Base-by-base conservation (phyloP, 2,113 vertebrate genomes). In the Phalacrocorax pelagicus region DNA sequence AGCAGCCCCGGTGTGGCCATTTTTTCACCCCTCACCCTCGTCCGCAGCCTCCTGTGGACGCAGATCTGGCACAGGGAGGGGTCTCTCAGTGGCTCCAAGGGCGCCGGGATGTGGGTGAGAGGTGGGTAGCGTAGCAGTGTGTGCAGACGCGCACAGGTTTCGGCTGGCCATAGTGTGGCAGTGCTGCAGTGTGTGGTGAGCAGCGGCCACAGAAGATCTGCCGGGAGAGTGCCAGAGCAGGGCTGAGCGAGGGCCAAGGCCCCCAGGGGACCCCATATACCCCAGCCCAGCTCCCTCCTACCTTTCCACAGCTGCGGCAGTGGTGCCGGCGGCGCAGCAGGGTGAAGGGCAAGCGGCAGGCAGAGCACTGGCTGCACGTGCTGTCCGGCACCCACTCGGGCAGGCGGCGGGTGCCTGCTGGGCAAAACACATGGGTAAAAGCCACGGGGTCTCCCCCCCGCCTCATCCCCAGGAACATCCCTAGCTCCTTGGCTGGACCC, bases 161-260 rank as follows among this genome's bases (percentile, higher is more conserved):
- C 4, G 8, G 34, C 42, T 97, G 97, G 40, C 96, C 83, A 0
- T 96, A 96, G 61, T 90, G 97, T 0, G 98, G 98, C 54, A 98
- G 93, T 6, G 90, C 93, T 0, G 75, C 94, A 0, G 95, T 20
- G 5, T 97, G 97, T 0, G 97, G 93, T 1, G 98, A 98, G 93
- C 98, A 98, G 78, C 95, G 97, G 36, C 97, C 94, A 24, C 98
- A 98, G 96, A 98, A 98, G 66, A 98, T 98, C 98, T 98, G 93
- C 10, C 19, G 0, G 49, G 72, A 63, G 61, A 86, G 61, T 36
- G 22, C 13, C 57, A 2, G 42, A 94, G 32, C 1, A 4, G 40
- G 22, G 42, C n/a, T 92, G 80, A 82, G 72, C 3, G 1, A 30
- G 59, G 55, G 17, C 36, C 0, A 0, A 21, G 23, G 15, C 15